Evolutionary conservation across 2,797 vertebrate genomes (phyloP).

Genomic region (Hozukius guyotensis): DNA sequence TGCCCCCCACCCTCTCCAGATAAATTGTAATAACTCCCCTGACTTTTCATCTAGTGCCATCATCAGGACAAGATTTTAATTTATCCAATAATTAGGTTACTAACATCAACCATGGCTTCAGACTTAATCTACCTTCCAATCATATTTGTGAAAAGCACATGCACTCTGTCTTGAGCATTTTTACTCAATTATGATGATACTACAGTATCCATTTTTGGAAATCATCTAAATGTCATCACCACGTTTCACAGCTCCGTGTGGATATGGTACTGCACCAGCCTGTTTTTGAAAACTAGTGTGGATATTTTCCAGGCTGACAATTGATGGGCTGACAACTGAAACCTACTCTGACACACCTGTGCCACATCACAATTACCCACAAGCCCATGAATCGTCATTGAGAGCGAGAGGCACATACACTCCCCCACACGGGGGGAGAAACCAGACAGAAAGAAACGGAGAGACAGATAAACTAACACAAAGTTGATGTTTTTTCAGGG

Average conservation of each 20-base stretch:
- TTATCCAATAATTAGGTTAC: not conserved
- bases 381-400: not conserved
- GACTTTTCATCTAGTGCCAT: not conserved
- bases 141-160: not conserved
- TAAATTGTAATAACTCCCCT: not conserved
- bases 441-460: not conserved
- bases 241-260: not conserved
- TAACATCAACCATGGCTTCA: not conserved
- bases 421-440: not conserved
- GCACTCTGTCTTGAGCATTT: not conserved
- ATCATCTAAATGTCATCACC: not conserved
- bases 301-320: constrained; percentile 32
- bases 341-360: constrained; percentile 39
- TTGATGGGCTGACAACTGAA: constrained; percentile 14
- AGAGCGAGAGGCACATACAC: not conserved
- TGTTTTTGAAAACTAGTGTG: not conserved
- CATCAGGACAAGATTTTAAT: not conserved
- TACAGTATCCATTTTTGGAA: not conserved
- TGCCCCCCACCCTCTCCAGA: too few relatives aligned
- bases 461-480: constrained; percentile 26
- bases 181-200: not conserved
- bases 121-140: not conserved
- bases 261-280: not conserved
- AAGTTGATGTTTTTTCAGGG: constrained; percentile 47
- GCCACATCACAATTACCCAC: constrained; percentile 36